A percentile compares a stretch with the other conserved stretches of the same genome.
These are phyloP conservation scores for Erpetoichthys calabaricus DNA, from an alignment of 2,797 vertebrate species.

Conservation along the genomic window DNA sequence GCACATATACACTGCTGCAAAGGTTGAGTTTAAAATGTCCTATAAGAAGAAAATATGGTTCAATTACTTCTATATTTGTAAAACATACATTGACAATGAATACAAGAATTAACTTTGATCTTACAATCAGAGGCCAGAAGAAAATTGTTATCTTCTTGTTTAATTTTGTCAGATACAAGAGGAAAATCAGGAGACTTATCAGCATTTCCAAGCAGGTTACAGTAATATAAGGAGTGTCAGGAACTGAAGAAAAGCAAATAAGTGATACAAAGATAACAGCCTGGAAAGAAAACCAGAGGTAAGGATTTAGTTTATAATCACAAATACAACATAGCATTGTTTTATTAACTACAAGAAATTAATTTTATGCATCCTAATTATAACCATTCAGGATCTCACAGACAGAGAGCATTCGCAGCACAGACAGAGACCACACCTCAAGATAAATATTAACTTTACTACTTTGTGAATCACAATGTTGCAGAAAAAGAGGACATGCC, in stretches of 20 bases:
- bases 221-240: slow-evolving; percentile 34
- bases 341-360: too few species aligned
- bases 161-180: slow-evolving; percentile 58
- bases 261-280: slow-evolving; percentile 29
- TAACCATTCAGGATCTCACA: too few species aligned
- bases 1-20: slow-evolving; percentile 46
- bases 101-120: slow-evolving; percentile 16
- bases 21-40: slow-evolving; percentile 65
- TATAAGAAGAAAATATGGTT: slow-evolving; percentile 29
- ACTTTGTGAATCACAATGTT: too few species aligned
- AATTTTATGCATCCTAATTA: too few species aligned
- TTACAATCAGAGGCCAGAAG: slow-evolving; percentile 70
- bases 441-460: too few species aligned
- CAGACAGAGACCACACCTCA: too few species aligned
- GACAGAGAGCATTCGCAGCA: too few species aligned
- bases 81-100: too few species aligned
- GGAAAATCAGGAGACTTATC: slow-evolving; percentile 40
- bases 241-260: slow-evolving; percentile 37
- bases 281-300: slow-evolving; percentile 27
- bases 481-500: too few species aligned
- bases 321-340: too few species aligned
- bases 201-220: slow-evolving; percentile 46
- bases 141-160: slow-evolving; percentile 43
- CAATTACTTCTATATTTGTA: background rate
- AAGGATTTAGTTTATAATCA: too few species aligned